phyloP scores from a whole-genome alignment of 2,888 invertebrate genomes.

The Halocaridina rubra region DNA sequence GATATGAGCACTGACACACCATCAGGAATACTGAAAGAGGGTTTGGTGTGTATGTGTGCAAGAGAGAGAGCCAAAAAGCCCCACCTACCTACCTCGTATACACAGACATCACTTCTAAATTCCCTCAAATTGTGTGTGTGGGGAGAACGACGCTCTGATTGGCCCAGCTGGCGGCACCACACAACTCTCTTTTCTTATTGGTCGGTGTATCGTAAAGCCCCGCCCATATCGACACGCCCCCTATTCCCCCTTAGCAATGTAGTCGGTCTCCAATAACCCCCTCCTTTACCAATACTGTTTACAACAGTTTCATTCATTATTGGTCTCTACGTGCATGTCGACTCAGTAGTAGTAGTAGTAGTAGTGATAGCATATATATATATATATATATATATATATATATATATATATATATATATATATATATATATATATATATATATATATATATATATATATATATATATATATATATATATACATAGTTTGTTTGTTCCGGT shows the following conservation, averaged over 20 bases:
- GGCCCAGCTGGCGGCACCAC: conserved; percentile 50
- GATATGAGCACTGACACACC: conserved; percentile 19
- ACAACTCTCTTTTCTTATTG: conserved; percentile 34
- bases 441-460: too few relatives aligned
- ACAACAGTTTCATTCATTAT: conserved; percentile 56
- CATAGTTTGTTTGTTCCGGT: too few relatives aligned
- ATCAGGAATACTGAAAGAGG: conserved; percentile 52
- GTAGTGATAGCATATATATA: too few relatives aligned
- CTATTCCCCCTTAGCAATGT: neutral
- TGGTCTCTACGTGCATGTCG: conserved; percentile 58
- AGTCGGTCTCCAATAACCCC: neutral
- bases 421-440: too few relatives aligned
- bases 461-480: too few relatives aligned
- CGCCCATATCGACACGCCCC: conserved; percentile 53
- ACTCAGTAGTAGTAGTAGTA: too few relatives aligned
- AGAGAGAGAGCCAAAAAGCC: too few relatives aligned
- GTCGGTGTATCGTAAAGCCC: conserved; percentile 29
- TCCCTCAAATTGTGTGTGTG: conserved; percentile 60
- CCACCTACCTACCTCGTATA: conserved; percentile 55
- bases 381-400: too few relatives aligned
- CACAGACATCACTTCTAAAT: conserved; percentile 58
- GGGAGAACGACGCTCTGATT: conserved; percentile 31
- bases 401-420: too few relatives aligned
- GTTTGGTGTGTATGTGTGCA: too few relatives aligned
- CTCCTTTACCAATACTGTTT: conserved; percentile 48